phyloP scores from a whole-genome alignment of 1,140 invertebrate genomes.

The Trichogramma pretiosum region DNA sequence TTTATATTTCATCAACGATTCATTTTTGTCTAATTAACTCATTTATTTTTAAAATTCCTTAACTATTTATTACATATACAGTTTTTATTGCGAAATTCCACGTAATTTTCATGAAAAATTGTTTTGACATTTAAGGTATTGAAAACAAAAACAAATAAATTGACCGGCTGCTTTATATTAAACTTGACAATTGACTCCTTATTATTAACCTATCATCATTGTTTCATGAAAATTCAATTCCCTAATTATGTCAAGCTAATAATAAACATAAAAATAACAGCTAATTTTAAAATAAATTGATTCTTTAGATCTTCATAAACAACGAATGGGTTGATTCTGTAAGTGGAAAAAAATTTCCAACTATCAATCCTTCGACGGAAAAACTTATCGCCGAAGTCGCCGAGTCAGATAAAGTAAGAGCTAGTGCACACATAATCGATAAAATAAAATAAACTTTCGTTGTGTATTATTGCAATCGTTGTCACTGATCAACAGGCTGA shows the following conservation, averaged over 20 bases:
- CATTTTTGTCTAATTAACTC: no score
- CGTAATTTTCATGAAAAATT: no score
- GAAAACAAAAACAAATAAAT: no score
- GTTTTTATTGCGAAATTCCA: no score
- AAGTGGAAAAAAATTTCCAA: slow-evolving; percentile 35
- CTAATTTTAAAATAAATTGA: not conserved
- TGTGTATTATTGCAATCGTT: not conserved
- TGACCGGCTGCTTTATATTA: no score
- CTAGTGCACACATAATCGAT: not conserved
- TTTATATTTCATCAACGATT: no score
- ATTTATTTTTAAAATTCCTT: no score
- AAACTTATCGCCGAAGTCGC: slow-evolving; percentile 41
- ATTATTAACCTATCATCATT: not conserved
- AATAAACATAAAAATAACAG: no score
- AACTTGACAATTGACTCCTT: slow-evolving; percentile 19
- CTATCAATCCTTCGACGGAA: slow-evolving; percentile 50
- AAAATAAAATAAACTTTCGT: not conserved
- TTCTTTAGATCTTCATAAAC: slow-evolving; percentile 56
- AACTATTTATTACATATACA: no score
- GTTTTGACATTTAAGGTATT: no score
- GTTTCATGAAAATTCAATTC: no score
- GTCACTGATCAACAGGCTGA: slow-evolving; percentile 33
- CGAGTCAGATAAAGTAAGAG: slow-evolving; percentile 44
- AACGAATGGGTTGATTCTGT: slow-evolving; percentile 55
- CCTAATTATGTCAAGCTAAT: no score